Conservation (phyloP, 2,888 invertebrate genomes). For the Cybosia mesomella region DNA sequence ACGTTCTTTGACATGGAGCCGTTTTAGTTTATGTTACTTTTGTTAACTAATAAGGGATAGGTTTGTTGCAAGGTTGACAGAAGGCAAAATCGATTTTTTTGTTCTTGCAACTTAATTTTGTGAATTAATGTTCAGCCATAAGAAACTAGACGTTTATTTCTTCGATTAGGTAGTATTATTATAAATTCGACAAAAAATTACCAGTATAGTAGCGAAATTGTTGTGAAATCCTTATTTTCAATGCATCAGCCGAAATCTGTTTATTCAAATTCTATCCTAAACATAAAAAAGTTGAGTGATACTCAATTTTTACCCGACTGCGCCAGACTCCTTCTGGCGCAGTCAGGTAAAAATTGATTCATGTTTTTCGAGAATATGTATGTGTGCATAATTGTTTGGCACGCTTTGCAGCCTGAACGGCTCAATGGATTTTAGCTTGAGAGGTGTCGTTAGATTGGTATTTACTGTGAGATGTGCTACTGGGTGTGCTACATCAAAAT, state of each 20-base stretch:
- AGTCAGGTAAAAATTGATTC: too few species aligned
- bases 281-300: too few species aligned
- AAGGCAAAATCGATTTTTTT: not conserved
- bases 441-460: too few species aligned
- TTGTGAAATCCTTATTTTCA: not conserved
- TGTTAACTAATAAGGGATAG: not conserved
- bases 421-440: too few species aligned
- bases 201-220: not conserved
- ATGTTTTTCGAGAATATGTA: too few species aligned
- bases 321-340: too few species aligned
- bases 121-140: not conserved
- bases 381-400: too few species aligned
- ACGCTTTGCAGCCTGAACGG: too few species aligned
- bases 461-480: too few species aligned
- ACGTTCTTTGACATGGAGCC: slow-evolving; percentile 19
- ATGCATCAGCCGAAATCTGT: not conserved
- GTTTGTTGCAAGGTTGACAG: not conserved
- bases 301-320: too few species aligned
- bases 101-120: not conserved
- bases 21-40: slow-evolving; percentile 23
- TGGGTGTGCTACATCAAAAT: too few species aligned
- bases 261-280: too few species aligned
- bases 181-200: not conserved
- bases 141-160: not conserved
- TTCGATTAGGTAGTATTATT: not conserved